phyloP scores from a whole-genome alignment of 2,113 vertebrate species.

The Rhinogobius similis region DNA sequence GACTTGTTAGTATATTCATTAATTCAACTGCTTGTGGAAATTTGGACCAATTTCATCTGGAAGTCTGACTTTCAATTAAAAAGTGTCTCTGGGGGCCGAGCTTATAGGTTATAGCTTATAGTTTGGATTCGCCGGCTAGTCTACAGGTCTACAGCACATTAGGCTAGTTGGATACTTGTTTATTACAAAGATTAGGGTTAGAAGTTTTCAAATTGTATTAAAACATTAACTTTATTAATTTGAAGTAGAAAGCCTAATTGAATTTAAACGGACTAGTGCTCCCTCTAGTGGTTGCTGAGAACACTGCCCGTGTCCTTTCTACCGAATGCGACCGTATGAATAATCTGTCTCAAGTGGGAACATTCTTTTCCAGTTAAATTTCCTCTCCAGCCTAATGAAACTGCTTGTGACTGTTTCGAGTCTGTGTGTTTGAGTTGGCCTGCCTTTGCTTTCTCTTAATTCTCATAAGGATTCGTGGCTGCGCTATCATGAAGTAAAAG shows the following conservation, averaged over 20 bases:
- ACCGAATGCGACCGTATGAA: background rate
- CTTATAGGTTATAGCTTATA: no score
- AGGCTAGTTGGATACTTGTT: no score
- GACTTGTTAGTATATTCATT: no score
- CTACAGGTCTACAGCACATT: no score
- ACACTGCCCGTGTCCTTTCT: background rate
- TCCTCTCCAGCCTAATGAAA: background rate
- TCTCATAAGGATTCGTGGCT: background rate
- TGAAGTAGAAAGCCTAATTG: background rate
- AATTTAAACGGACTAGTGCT: conserved; percentile 4
- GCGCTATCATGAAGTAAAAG: background rate
- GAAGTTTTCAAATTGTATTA: background rate
- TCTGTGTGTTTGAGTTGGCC: background rate
- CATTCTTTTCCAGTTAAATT: background rate
- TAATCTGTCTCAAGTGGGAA: background rate
- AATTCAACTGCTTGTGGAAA: no score
- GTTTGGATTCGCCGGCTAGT: no score
- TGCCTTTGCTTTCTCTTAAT: background rate
- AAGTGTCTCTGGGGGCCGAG: no score
- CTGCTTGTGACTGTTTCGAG: background rate
- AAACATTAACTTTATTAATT: background rate
- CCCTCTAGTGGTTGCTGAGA: background rate
- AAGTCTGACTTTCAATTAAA: no score
- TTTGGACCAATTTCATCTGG: no score
- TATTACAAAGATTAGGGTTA: no score